Conservation (phyloP, 2,888 invertebrate genomes). For the Apodemia zela region DNA sequence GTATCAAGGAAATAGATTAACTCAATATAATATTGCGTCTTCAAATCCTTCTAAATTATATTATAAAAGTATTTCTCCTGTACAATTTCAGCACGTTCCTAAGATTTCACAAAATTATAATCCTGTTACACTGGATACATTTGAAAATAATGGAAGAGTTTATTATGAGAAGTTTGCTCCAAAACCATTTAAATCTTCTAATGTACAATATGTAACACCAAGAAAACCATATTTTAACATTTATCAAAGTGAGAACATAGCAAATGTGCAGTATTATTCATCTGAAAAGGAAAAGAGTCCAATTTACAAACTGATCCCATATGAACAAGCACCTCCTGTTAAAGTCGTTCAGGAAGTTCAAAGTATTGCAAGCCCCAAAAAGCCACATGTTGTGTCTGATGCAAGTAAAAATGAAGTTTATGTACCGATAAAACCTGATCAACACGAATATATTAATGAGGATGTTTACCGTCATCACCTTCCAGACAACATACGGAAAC, state of each 20-base stretch:
- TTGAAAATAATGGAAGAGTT: constrained; percentile 45
- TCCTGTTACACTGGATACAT: constrained; percentile 43
- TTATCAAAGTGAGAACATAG: constrained; percentile 47
- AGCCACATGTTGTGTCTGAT: constrained; percentile 44
- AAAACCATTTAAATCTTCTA: constrained; percentile 49
- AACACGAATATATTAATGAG: constrained; percentile 52
- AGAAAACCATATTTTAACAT: constrained; percentile 57
- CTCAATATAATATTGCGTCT: constrained; percentile 70
- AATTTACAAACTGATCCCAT: constrained; percentile 72
- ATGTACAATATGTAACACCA: constrained; percentile 41
- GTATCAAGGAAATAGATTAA: constrained; percentile 70
- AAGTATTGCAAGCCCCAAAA: constrained; percentile 42
- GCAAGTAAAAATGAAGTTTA: constrained; percentile 47
- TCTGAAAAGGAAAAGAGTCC: constrained; percentile 56
- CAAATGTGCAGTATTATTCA: constrained; percentile 60
- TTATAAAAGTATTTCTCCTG: constrained; percentile 55
- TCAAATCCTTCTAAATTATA: constrained; percentile 66
- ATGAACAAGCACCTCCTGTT: constrained; percentile 71
- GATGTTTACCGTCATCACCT: constrained; percentile 46
- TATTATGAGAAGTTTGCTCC: constrained; percentile 45
- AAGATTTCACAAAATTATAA: constrained; percentile 50
- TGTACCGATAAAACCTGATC: constrained; percentile 52
- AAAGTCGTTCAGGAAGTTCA: constrained; percentile 39
- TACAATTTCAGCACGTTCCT: constrained; percentile 42
- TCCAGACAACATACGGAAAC: constrained; percentile 38